Evolutionary conservation across 2,888 invertebrate species (phyloP), one percentile per base, ranked within the genome.

Genomic region (Nineta flava): DNA sequence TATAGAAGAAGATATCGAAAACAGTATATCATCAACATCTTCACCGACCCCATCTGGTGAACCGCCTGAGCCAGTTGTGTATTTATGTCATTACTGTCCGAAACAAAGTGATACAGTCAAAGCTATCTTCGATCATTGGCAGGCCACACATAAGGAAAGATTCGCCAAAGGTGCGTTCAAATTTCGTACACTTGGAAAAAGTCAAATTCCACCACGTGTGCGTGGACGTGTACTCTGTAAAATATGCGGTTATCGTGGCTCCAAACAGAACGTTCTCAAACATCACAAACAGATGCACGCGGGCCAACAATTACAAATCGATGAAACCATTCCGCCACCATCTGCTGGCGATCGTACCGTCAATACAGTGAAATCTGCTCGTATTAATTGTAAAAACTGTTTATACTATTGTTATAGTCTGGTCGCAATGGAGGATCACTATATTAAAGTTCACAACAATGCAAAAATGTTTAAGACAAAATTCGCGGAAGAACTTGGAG

Each of bases 211-310:
- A 9, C 12, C 31, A 13, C 46, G 42, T 10, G 47, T 17, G 19
- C 47, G 44, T n/a, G 47, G 47, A 17, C 34, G 47, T 12, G n/a
- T 47, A 3, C 54, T 58, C 32, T 66, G 65, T 47, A 53, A 50
- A 15, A 55, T 60, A 38, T 66, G 65, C 51, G 52, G 58, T 1
- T 61, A 59, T 47, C 59, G 57, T 1, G 63, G 65, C 1, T 55
- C 62, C 4, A 62, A 63, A 13, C 56, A 57, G 15, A 40, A 52
- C 1, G 56, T 74, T 12, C 47, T 58, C 1, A 53, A 50, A 3
- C 75, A 76, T 51, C 55, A 65, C 15, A 54, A 56, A 15, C 55
- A 50, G 0, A 13, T 35, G 0, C 76, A 76, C 54, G 57, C 60
- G 0, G 56, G 55, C 0, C 35, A 55, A 40, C 57, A 59, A 1